phyloP scores from a whole-genome alignment of 2,888 invertebrate genomes.

The Lomographa bimaculata region DNA sequence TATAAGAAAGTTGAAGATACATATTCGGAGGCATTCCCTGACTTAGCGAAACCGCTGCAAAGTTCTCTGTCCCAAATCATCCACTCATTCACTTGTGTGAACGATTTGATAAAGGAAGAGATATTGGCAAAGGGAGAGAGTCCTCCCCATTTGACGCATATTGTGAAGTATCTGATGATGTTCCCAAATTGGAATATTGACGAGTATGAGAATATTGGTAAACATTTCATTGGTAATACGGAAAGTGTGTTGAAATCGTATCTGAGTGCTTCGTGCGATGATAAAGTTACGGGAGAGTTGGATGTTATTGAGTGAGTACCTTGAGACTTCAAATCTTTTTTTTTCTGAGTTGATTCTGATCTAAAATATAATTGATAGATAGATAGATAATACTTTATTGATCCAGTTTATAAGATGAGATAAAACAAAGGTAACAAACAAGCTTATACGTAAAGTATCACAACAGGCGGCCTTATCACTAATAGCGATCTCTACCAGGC shows the following conservation, averaged over 20 bases:
- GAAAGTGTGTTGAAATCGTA: constrained; percentile 11
- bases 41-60: constrained; percentile 89
- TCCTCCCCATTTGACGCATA: constrained; percentile 46
- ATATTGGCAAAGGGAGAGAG: constrained; percentile 59
- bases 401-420: too few species aligned
- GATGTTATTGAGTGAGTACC: constrained; percentile 79
- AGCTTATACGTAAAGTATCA: too few species aligned
- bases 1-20: constrained; percentile 77
- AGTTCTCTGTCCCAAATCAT: constrained; percentile 87
- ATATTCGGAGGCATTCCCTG: constrained; percentile 89
- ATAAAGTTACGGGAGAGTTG: constrained; percentile 46
- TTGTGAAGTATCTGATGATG: constrained; percentile 73
- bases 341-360: too few species aligned
- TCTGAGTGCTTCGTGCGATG: constrained; percentile 35
- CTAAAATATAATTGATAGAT: too few species aligned
- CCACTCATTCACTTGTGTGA: constrained; percentile 84
- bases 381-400: too few species aligned
- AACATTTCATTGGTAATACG: neutral
- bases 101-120: constrained; percentile 75
- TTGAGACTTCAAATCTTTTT: neutral
- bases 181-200: constrained; percentile 67
- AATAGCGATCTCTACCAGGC: too few species aligned
- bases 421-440: too few species aligned
- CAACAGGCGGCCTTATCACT: too few species aligned
- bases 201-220: constrained; percentile 4